A percentile compares a stretch with the other conserved stretches of the same genome.
Evolutionary conservation across 2,113 vertebrate genomes (phyloP).

Genomic region (Ageneiosus marmoratus): DNA sequence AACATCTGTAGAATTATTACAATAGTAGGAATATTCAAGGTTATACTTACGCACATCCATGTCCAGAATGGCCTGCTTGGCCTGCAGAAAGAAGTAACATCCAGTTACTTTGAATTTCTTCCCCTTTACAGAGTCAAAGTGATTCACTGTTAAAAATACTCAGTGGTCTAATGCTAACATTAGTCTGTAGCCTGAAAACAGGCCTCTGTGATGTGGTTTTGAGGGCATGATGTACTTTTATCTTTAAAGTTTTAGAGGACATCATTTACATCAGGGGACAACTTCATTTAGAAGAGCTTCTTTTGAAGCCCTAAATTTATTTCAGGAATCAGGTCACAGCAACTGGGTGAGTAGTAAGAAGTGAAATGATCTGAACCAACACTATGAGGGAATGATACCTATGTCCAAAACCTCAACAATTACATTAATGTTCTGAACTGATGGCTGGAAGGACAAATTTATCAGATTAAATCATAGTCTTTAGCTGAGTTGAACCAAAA

Average conservation of each 20-base stretch:
- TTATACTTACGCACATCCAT: slow-evolving; percentile 94
- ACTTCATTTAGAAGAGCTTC: slow-evolving; percentile 15
- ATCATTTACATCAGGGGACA: slow-evolving; percentile 8
- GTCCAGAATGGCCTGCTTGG: slow-evolving; percentile 96
- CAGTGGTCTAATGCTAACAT: background rate
- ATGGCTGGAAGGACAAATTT: background rate
- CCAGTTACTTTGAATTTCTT: background rate
- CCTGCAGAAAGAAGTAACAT: slow-evolving; percentile 68
- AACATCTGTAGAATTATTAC: background rate
- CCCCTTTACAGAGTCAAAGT: background rate
- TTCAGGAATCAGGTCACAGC: slow-evolving; percentile 35
- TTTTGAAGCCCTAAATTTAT: slow-evolving; percentile 30
- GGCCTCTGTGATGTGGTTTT: background rate
- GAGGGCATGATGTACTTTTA: slow-evolving; percentile 33
- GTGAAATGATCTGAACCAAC: background rate
- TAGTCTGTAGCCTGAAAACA: slow-evolving; percentile 27
- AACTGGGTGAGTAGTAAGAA: slow-evolving; percentile 18
- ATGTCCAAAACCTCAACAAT: background rate
- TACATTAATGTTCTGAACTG: background rate
- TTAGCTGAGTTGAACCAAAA: too few relatives aligned
- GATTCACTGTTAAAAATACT: background rate
- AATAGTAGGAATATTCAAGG: background rate
- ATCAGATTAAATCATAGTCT: background rate
- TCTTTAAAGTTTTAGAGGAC: slow-evolving; percentile 42
- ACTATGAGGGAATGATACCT: background rate